Conservation (phyloP, 2,797 vertebrate genomes). For the Hippocampus kuda region DNA sequence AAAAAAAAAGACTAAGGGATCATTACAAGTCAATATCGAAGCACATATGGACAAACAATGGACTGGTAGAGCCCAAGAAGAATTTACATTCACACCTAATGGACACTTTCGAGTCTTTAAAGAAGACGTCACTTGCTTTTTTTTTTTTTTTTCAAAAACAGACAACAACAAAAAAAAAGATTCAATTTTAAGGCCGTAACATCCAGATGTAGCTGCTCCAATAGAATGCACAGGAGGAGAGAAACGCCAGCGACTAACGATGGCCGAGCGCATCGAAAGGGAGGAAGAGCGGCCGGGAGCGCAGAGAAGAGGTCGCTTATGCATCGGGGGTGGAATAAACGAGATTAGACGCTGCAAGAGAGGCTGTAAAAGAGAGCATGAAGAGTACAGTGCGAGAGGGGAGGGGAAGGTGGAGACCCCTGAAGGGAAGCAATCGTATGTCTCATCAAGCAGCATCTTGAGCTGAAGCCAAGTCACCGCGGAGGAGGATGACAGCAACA, state of each 20-base stretch:
- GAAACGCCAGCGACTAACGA: constrained; percentile 23
- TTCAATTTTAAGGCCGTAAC: neutral
- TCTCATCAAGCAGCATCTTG: constrained; percentile 44
- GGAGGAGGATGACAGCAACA: constrained; percentile 2
- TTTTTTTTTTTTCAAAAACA: neutral
- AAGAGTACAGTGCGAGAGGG: constrained; percentile 20
- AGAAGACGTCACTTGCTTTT: neutral
- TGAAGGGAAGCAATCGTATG: constrained; percentile 32
- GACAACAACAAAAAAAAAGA: neutral
- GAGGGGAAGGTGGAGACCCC: constrained; percentile 18
- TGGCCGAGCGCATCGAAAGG: constrained; percentile 12
- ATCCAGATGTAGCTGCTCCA: neutral
- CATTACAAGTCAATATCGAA: neutral
- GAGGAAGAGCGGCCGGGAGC: constrained; percentile 29
- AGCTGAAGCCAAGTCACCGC: constrained; percentile 24
- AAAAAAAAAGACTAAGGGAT: neutral
- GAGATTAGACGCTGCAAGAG: constrained; percentile 35
- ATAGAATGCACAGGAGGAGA: constrained; percentile 12
- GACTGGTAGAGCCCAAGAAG: neutral
- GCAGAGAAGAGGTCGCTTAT: constrained; percentile 20
- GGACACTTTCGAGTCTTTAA: neutral
- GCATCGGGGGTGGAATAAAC: constrained; percentile 26
- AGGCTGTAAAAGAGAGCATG: constrained; percentile 18
- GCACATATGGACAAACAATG: neutral
- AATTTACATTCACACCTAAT: neutral